A percentile compares a stretch with the other conserved stretches of the same genome.
Conservation (phyloP, 2,113 vertebrate species). For the Penelope pileata region DNA sequence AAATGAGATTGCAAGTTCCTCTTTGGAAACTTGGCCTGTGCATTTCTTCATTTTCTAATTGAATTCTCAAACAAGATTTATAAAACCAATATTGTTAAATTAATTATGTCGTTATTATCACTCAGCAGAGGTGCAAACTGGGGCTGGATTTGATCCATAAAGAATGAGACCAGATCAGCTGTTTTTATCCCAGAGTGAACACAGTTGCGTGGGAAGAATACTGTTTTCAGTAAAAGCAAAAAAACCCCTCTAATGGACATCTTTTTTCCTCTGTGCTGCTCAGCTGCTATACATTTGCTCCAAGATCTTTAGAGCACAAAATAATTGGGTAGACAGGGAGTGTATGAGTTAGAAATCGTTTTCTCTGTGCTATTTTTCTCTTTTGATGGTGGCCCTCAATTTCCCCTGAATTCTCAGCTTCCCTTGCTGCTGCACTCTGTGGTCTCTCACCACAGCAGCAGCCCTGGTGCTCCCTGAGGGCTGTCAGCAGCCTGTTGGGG, state of each 20-base stretch:
- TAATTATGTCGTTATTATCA: neutral
- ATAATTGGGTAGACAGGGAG: neutral
- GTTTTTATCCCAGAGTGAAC: neutral
- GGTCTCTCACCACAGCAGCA: neutral
- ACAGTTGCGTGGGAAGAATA: neutral
- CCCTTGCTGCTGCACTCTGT: neutral
- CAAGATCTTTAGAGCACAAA: neutral
- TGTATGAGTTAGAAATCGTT: neutral
- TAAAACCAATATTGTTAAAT: neutral
- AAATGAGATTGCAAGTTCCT: neutral
- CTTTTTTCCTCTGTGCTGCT: neutral
- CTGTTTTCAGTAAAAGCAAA: neutral
- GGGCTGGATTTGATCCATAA: neutral
- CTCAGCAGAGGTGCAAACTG: neutral
- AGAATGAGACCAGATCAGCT: neutral
- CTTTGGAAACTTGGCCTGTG: neutral
- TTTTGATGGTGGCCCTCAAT: neutral
- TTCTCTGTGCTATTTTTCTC: neutral
- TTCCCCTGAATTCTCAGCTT: neutral
- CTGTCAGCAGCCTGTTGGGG: neutral
- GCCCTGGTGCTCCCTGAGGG: neutral
- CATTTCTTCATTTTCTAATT: neutral
- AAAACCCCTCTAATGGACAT: neutral
- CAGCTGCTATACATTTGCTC: neutral
- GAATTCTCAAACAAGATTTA: constrained; percentile 13